phyloP scores from a whole-genome alignment of 2,888 invertebrate species.

The Hirtodrosophila histrioides region DNA sequence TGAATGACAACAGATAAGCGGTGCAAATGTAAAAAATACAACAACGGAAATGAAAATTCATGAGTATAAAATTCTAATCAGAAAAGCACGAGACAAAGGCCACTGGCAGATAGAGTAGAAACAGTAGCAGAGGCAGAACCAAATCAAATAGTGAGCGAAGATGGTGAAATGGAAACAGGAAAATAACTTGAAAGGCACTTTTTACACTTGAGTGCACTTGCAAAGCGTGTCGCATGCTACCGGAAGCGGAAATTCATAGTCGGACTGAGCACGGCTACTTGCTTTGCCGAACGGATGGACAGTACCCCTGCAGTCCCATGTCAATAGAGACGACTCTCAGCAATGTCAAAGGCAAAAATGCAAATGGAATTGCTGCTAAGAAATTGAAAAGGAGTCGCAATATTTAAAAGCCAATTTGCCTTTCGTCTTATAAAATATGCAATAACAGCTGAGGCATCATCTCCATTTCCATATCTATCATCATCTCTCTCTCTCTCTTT shows the following conservation, averaged over 20 bases:
- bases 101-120: constrained; percentile 25
- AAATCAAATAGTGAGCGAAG: constrained; percentile 33
- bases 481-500: not conserved
- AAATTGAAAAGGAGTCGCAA: constrained; percentile 68
- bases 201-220: constrained; percentile 71
- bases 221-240: constrained; percentile 66
- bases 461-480: constrained; percentile 1
- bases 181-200: constrained; percentile 77
- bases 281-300: constrained; percentile 51
- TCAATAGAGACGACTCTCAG: constrained; percentile 56
- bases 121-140: constrained; percentile 12
- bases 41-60: constrained; percentile 73
- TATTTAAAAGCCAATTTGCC: constrained; percentile 58
- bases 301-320: constrained; percentile 53
- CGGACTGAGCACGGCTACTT: constrained; percentile 64
- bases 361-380: constrained; percentile 62
- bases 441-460: constrained; percentile 24
- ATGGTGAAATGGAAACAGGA: constrained; percentile 59
- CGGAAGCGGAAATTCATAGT: constrained; percentile 79
- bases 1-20: constrained; percentile 43
- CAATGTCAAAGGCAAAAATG: constrained; percentile 67
- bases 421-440: constrained; percentile 56
- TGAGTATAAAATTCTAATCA: constrained; percentile 73
- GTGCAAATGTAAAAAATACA: constrained; percentile 46
- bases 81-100: constrained; percentile 59